These are phyloP conservation scores for Istiophorus platypterus DNA, from an alignment of 2,113 vertebrate genomes.

Conservation along the genomic window DNA sequence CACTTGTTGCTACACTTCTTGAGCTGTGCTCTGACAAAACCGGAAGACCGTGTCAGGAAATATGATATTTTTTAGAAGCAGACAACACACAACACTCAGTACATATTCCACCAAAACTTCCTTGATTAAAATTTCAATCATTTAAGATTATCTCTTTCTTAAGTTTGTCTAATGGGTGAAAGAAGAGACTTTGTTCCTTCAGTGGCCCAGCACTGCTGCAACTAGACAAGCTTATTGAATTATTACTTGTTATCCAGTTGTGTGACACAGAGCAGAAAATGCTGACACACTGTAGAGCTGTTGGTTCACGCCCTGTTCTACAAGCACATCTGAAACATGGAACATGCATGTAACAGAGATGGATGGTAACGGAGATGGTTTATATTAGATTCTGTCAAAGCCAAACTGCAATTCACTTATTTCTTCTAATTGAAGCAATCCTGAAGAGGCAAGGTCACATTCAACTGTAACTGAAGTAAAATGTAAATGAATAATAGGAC, in stretches of 20 bases:
- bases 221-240: slow-evolving; percentile 24
- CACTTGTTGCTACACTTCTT: slow-evolving; percentile 3
- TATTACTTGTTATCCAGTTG: slow-evolving; percentile 43
- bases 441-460: background rate
- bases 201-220: background rate
- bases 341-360: no score
- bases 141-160: background rate
- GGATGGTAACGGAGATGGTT: background rate
- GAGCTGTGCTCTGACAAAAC: background rate
- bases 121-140: background rate
- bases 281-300: slow-evolving; percentile 26
- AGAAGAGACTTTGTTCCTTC: background rate
- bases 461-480: background rate
- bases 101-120: background rate
- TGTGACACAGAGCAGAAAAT: slow-evolving; percentile 46
- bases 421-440: background rate
- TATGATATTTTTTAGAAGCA: background rate
- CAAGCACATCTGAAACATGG: background rate
- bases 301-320: slow-evolving; percentile 9
- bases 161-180: background rate
- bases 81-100: background rate
- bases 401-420: background rate
- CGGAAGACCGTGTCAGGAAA: background rate
- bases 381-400: background rate
- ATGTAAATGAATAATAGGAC: background rate